Percentiles rank a stretch among this genome's conserved stretches.
Conservation (phyloP, 2,113 vertebrate genomes). For the Alligator mississippiensis region DNA sequence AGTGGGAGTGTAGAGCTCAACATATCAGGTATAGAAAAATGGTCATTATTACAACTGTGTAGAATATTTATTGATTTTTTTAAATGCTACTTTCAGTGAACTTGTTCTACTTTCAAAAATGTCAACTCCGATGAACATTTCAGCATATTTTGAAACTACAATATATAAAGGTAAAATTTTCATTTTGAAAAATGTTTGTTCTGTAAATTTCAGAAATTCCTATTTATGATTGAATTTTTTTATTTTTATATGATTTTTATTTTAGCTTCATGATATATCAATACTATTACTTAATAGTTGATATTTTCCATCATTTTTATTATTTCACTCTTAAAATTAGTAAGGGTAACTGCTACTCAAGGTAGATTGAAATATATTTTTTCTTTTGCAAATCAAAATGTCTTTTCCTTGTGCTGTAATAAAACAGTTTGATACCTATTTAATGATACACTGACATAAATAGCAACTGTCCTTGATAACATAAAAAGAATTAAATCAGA, state of each 20-base stretch:
- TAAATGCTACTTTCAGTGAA: no score
- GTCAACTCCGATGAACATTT: background rate
- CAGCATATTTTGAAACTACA: background rate
- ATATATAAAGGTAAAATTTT: no score
- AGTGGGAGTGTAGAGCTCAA: background rate
- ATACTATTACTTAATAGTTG: background rate
- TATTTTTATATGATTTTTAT: background rate
- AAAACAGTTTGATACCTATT: no score
- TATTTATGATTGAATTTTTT: background rate
- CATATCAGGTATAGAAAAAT: background rate
- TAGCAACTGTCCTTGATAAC: no score
- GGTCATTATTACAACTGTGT: background rate
- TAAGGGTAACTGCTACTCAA: background rate
- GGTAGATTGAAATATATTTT: no score
- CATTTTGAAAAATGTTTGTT: background rate
- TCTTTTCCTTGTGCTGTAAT: no score
- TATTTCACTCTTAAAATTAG: background rate
- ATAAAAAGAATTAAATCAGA: no score
- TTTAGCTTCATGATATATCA: background rate
- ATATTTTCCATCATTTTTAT: background rate
- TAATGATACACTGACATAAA: no score
- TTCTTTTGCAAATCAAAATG: no score
- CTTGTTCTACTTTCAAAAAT: background rate
- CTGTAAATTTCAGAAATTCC: background rate
- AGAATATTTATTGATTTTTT: no score